phyloP scores from a whole-genome alignment of 2,888 invertebrate genomes.

The Tachystola acroxantha region DNA sequence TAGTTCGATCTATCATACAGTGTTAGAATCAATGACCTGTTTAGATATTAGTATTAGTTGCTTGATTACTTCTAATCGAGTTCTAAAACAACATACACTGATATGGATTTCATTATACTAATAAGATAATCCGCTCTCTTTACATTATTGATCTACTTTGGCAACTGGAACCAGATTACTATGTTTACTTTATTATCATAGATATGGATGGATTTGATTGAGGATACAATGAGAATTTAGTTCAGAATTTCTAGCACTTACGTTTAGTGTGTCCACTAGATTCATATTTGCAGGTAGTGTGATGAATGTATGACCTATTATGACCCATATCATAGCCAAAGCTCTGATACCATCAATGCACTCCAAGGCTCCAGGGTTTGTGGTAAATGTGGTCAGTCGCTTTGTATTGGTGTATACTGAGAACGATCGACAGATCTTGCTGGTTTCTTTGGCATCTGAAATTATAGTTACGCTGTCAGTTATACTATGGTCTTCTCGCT shows the following conservation, averaged over 20 bases:
- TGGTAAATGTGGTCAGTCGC: slow-evolving; percentile 36
- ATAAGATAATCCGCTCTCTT: no score
- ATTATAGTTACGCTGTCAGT: slow-evolving; percentile 1
- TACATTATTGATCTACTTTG: no score
- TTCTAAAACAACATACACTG: no score
- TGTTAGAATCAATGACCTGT: no score
- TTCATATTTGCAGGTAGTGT: slow-evolving; percentile 23
- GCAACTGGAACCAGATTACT: no score
- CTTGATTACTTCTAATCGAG: no score
- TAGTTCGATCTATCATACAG: no score
- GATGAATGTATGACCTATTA: slow-evolving; percentile 28
- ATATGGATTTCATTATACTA: no score
- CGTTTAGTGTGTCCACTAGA: slow-evolving; percentile 16
- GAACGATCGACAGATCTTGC: slow-evolving; percentile 20
- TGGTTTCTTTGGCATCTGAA: slow-evolving; percentile 28
- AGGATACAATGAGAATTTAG: no score
- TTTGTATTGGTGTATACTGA: slow-evolving; percentile 48
- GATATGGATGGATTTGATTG: no score
- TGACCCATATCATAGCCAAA: slow-evolving; percentile 59
- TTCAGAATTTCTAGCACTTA: slow-evolving; percentile 17
- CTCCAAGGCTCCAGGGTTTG: slow-evolving; percentile 31
- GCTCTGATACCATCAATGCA: slow-evolving; percentile 60
- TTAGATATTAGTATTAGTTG: no score
- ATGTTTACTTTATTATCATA: no score
- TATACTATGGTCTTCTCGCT: not conserved